These are phyloP conservation scores for Pseudotriccus pelzelni DNA, from an alignment of 2,797 vertebrate genomes.

Conservation along the genomic window DNA sequence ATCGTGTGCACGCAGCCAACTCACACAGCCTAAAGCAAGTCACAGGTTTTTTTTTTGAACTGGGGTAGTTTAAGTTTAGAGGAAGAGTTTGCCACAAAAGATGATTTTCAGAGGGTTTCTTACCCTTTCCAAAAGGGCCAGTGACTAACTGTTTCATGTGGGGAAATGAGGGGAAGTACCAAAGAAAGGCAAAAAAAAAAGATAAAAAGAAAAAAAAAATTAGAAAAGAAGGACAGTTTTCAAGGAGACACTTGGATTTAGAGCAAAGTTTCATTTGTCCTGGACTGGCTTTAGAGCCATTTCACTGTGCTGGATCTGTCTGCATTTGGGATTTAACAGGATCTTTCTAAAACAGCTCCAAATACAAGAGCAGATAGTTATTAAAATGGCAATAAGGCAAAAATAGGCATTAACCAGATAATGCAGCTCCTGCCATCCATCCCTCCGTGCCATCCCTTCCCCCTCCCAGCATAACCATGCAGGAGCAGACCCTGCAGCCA, in stretches of 20 bases:
- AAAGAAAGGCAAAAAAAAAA: rapidly evolving
- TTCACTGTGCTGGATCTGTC: neutral
- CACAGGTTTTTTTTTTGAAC: neutral
- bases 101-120: neutral
- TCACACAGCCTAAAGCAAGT: conserved; percentile 5
- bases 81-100: neutral
- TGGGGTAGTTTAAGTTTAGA: neutral
- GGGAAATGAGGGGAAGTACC: neutral
- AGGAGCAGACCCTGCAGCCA: neutral
- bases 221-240: neutral
- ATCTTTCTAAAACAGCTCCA: neutral
- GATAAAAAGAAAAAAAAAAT: neutral
- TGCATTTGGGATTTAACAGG: neutral
- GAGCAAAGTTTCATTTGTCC: neutral
- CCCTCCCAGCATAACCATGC: rapidly evolving
- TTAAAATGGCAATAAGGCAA: neutral
- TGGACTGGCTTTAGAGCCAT: neutral
- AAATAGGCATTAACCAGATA: neutral
- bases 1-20: neutral
- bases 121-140: neutral
- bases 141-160: neutral
- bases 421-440: neutral
- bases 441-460: neutral
- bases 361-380: neutral
- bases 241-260: neutral